Evolutionary conservation across 2,888 invertebrate species (phyloP).

Genomic region (Dione vanillae): DNA sequence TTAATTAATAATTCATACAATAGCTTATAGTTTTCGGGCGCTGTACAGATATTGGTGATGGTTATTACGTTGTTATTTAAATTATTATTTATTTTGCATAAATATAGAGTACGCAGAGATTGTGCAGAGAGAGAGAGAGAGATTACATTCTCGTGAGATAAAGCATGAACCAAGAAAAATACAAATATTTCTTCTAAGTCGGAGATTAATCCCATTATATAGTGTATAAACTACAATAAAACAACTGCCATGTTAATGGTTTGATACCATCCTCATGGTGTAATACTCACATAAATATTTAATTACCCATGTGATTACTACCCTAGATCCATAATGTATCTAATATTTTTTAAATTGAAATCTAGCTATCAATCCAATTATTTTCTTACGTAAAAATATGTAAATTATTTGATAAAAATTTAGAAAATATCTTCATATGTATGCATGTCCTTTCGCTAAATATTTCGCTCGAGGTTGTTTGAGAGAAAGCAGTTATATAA

Average conservation of each 20-base stretch:
- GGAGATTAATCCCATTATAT: background rate
- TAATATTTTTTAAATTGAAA: background rate
- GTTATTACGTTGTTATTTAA: too few relatives aligned
- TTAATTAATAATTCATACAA: too few relatives aligned
- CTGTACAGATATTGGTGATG: too few relatives aligned
- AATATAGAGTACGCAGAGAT: too few relatives aligned
- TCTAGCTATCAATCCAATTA: background rate
- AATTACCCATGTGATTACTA: background rate
- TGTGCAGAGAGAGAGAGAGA: too few relatives aligned
- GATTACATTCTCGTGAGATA: too few relatives aligned
- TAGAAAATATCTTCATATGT: background rate
- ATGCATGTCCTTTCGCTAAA: background rate
- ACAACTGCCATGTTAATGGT: background rate
- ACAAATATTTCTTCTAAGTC: background rate
- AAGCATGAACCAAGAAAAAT: too few relatives aligned
- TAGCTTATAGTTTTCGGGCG: too few relatives aligned
- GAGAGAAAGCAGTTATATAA: too few relatives aligned
- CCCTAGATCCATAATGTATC: background rate
- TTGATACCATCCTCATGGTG: background rate
- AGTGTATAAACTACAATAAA: background rate
- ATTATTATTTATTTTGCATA: too few relatives aligned
- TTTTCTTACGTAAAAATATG: background rate
- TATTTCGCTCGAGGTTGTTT: background rate
- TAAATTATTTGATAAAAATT: background rate
- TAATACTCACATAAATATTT: background rate